phyloP scores from a whole-genome alignment of 2,888 invertebrate species.

The Spilosoma lubricipeda region DNA sequence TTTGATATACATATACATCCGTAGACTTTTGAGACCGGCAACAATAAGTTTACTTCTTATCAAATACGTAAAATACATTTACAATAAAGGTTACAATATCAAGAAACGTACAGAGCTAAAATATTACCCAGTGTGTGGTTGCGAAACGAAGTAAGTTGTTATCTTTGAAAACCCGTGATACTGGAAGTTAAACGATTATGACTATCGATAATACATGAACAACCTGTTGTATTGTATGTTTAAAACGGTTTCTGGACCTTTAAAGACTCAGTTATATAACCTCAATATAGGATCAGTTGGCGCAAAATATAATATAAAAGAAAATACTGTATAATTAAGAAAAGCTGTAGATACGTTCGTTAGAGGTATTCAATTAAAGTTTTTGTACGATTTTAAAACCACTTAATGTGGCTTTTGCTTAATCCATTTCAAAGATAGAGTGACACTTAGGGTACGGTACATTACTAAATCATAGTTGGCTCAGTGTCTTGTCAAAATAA shows the following conservation, averaged over 20 bases:
- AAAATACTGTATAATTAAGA: neutral
- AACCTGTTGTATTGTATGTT: slow-evolving; percentile 44
- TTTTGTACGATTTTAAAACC: neutral
- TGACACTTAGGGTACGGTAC: slow-evolving; percentile 55
- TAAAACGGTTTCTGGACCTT: slow-evolving; percentile 33
- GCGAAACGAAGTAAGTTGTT: slow-evolving; percentile 51
- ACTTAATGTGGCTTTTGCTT: neutral
- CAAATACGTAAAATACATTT: neutral
- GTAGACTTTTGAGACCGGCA: neutral
- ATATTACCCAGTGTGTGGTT: slow-evolving; percentile 33
- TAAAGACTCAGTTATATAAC: slow-evolving; percentile 36
- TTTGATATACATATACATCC: neutral
- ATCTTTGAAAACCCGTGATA: slow-evolving; percentile 52
- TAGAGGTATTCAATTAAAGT: neutral
- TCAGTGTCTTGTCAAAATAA: slow-evolving; percentile 66
- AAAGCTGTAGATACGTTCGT: neutral
- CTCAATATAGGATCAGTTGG: slow-evolving; percentile 23
- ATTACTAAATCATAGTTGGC: slow-evolving; percentile 66
- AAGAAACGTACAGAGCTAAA: slow-evolving; percentile 32
- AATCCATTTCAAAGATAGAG: slow-evolving; percentile 23
- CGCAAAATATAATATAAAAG: neutral
- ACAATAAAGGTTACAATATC: slow-evolving; percentile 15
- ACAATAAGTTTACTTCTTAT: neutral
- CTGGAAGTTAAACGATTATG: slow-evolving; percentile 57
- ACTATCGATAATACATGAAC: slow-evolving; percentile 49